A percentile compares a stretch with the other conserved stretches of the same genome.
Conservation (phyloP, 2,113 vertebrate species). For the Onychostruthus taczanowskii region DNA sequence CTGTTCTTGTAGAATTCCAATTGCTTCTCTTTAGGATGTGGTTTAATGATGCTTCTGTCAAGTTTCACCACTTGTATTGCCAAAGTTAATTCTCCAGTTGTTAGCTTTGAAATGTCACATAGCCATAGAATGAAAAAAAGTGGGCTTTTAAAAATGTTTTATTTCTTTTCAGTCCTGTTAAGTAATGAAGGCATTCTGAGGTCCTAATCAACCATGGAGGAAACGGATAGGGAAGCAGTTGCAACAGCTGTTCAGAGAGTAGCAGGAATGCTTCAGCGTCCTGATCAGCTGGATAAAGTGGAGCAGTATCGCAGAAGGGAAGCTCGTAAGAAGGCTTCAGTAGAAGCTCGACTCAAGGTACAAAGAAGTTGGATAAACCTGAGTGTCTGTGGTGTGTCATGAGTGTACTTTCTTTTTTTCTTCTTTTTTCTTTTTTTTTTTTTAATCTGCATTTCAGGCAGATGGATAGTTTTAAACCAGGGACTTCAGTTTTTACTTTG, state of each 20-base stretch:
- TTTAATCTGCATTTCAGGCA: background rate
- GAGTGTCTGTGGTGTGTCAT: background rate
- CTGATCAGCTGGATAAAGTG: conserved; percentile 97
- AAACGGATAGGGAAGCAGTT: conserved; percentile 91
- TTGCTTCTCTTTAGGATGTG: background rate
- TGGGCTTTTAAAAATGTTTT: background rate
- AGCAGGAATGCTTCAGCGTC: conserved; percentile 95
- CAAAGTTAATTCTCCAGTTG: background rate
- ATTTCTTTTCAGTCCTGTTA: background rate
- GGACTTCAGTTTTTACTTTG: background rate
- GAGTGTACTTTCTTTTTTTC: background rate
- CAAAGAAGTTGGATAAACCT: background rate
- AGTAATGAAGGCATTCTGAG: conserved; percentile 39
- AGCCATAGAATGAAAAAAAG: background rate
- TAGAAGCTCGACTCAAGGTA: conserved; percentile 95
- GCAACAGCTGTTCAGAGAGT: conserved; percentile 95
- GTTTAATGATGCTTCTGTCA: background rate
- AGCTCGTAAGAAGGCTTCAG: conserved; percentile 95
- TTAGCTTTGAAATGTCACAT: background rate
- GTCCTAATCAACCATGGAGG: conserved; percentile 81
- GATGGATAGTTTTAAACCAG: background rate
- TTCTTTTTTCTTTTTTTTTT: background rate
- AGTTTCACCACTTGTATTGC: background rate
- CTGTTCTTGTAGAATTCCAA: background rate
- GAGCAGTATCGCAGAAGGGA: conserved; percentile 95